Conservation (phyloP, 2,113 vertebrate species). For the Rhynchopsitta pachyrhyncha region DNA sequence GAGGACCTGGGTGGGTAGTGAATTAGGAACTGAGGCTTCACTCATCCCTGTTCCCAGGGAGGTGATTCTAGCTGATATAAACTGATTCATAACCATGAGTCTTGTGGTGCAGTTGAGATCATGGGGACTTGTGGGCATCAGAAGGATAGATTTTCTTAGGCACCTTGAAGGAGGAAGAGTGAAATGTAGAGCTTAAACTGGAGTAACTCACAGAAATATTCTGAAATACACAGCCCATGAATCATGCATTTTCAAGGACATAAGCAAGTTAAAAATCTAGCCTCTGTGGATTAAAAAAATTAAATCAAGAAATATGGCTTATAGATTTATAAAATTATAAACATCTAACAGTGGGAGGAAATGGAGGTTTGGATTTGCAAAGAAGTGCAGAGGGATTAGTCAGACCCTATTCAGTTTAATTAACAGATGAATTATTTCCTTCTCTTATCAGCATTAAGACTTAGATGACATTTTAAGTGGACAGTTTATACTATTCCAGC, state of each 20-base stretch:
- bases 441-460: not conserved
- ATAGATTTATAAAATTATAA: not conserved
- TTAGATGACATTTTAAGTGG: slow-evolving; percentile 3
- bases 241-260: not conserved
- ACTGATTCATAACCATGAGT: not conserved
- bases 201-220: not conserved
- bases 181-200: not conserved
- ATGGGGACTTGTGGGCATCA: not conserved
- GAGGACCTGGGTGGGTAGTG: not conserved
- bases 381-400: not conserved
- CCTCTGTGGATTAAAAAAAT: not conserved
- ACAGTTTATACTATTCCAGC: not conserved
- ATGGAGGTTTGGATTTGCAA: not conserved
- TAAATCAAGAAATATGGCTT: not conserved
- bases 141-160: not conserved
- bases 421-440: slow-evolving; percentile 8
- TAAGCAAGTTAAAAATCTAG: not conserved
- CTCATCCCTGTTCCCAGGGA: not conserved
- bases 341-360: not conserved
- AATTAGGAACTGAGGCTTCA: not conserved
- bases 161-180: not conserved
- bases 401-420: not conserved
- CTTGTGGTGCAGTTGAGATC: not conserved
- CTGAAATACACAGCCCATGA: not conserved
- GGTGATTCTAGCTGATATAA: not conserved